Evolutionary conservation across 2,113 vertebrate genomes (phyloP), one percentile per base, ranked within the genome.

Genomic region (Mobula birostris): DNA sequence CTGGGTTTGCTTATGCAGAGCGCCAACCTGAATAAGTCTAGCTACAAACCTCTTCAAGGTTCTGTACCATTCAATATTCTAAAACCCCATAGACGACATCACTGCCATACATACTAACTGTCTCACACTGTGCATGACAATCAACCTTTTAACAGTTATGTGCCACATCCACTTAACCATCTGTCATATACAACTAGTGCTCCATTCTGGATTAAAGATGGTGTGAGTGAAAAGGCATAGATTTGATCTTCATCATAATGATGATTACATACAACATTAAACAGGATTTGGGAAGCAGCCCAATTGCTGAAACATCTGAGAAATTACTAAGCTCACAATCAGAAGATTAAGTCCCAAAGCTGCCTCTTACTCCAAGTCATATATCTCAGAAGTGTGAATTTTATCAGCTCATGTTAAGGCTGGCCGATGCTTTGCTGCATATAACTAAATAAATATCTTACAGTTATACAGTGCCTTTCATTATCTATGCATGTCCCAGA

Each of bases 241-340:
- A 93, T 93, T 93, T 93, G 91, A 93, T 93, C 91, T 93, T 93
- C 91, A 74, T 93, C 91, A 74, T 93, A 93, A 93, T 93, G 91
- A 93, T 76, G 70, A 93, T 93, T 93, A 93, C 91, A 93, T 93
- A 93, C 91, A 93, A 93, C 91, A 93, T 93, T 93, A 93, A 93
- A 93, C 91, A 93, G 91, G 40, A 93, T 93, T 93, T 93, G 91
- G 91, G 91, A 93, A 76, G 91, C 68, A 56, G 91, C 91, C 91
- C 91, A 93, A 93, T 76, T 74, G 70, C 91, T 93, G 91, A 93
- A 92, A 93, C 91, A 93, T 93, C 74, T 74, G 91, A 93, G 91
- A 93, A 93, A 93, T 93, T 74, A 72, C 68, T 93, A 48, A 93
- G 24, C 63, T 91, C 88, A 66, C 88, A 91, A 93, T 40, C 91